phyloP scores from a whole-genome alignment of 1,140 invertebrate genomes.

The Pygmarrhopalites habei region DNA sequence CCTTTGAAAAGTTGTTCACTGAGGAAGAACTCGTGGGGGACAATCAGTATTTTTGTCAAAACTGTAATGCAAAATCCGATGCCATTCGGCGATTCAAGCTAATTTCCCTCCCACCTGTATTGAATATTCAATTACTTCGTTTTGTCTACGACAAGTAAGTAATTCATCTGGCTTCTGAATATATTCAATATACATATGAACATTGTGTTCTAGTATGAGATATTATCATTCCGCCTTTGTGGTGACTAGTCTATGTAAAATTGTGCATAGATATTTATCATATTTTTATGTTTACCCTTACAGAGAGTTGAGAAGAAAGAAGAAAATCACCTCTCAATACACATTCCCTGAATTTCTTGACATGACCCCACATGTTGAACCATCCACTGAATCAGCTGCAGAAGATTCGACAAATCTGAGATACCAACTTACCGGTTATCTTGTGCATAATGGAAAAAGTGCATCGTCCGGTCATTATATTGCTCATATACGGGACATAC shows the following conservation, averaged over 20 bases:
- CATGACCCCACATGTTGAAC: slow-evolving; percentile 46
- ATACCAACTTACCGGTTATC: slow-evolving; percentile 59
- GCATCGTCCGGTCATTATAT: slow-evolving; percentile 67
- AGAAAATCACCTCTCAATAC: slow-evolving; percentile 60
- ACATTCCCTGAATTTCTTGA: slow-evolving; percentile 62
- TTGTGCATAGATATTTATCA: neutral
- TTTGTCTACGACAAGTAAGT: slow-evolving; percentile 60
- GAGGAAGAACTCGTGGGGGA: slow-evolving; percentile 59
- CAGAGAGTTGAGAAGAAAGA: slow-evolving; percentile 57
- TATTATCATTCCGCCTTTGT: too few species aligned
- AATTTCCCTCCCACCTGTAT: slow-evolving; percentile 56
- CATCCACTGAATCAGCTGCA: slow-evolving; percentile 19
- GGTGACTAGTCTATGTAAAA: neutral
- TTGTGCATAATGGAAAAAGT: slow-evolving; percentile 59
- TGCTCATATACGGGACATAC: slow-evolving; percentile 54
- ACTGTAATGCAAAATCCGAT: slow-evolving; percentile 57
- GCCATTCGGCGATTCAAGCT: slow-evolving; percentile 56
- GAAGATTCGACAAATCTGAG: slow-evolving; percentile 41
- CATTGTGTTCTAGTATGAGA: too few species aligned
- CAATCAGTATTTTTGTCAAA: slow-evolving; percentile 58
- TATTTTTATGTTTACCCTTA: neutral
- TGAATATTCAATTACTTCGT: slow-evolving; percentile 61
- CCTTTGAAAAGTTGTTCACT: slow-evolving; percentile 57
- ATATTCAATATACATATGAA: too few species aligned
- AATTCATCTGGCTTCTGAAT: too few species aligned